Conservation (phyloP, 2,113 vertebrate species). For the Mugil cephalus region DNA sequence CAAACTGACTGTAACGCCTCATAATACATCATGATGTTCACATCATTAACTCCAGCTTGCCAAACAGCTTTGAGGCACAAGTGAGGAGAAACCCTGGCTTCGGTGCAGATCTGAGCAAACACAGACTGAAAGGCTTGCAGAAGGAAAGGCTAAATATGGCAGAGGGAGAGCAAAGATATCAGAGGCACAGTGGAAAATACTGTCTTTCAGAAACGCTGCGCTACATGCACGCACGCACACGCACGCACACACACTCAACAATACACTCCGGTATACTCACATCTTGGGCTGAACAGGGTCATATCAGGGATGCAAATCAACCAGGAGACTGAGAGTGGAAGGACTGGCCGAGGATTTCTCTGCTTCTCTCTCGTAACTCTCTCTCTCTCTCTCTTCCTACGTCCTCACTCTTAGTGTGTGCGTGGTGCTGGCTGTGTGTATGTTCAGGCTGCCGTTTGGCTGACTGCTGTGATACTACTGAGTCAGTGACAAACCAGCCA, state of each 20-base stretch:
- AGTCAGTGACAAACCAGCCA: slow-evolving; percentile 79
- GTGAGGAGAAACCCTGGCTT: slow-evolving; percentile 21
- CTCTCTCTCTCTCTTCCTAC: slow-evolving; percentile 44
- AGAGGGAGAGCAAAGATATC: background rate
- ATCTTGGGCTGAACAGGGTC: slow-evolving; percentile 85
- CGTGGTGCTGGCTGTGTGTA: slow-evolving; percentile 21
- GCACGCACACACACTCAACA: slow-evolving; percentile 24
- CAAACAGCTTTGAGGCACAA: slow-evolving; percentile 19
- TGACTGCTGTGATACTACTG: slow-evolving; percentile 80
- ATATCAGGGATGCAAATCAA: slow-evolving; percentile 77
- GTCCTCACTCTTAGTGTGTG: slow-evolving; percentile 51
- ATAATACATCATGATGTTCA: slow-evolving; percentile 16
- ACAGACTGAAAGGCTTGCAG: slow-evolving; percentile 6
- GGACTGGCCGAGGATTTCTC: slow-evolving; percentile 41
- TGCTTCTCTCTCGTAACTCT: slow-evolving; percentile 52
- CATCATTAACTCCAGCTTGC: slow-evolving; percentile 1
- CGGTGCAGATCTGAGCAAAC: slow-evolving; percentile 1
- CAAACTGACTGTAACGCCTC: slow-evolving; percentile 31
- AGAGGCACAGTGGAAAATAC: slow-evolving; percentile 36
- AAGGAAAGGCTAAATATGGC: background rate
- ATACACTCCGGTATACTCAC: slow-evolving; percentile 78
- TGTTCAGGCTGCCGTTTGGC: slow-evolving; percentile 37
- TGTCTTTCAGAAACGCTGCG: slow-evolving; percentile 25
- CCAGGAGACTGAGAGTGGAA: slow-evolving; percentile 44
- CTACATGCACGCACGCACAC: slow-evolving; percentile 47